These are phyloP conservation scores for Pseudorhiza aurosa DNA, from an alignment of 30 jellyfish, hydroid and myxozoan species.

Conservation along the genomic window DNA sequence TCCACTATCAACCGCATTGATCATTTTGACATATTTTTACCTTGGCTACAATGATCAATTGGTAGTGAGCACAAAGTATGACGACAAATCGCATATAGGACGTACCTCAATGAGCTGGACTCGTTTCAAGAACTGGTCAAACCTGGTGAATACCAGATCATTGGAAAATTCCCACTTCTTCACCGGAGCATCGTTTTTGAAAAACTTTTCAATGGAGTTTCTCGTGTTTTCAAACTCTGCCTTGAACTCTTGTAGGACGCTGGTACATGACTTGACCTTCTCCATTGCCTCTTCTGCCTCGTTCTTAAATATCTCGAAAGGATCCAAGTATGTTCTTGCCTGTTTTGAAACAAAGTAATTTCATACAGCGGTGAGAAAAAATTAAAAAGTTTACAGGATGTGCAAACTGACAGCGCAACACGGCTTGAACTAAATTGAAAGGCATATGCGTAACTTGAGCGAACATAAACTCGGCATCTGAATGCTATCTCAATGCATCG, in stretches of 20 bases:
- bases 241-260: conserved; percentile 67
- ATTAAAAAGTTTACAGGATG: no score
- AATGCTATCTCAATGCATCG: no score
- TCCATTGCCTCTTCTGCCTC: conserved; percentile 92
- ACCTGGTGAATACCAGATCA: conserved; percentile 89
- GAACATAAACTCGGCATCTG: no score
- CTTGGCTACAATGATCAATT: not conserved
- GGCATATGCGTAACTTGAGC: no score
- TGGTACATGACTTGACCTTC: conserved; percentile 57
- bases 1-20: no score
- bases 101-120: conserved; percentile 80
- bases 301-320: conserved; percentile 82
- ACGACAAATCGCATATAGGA: no score
- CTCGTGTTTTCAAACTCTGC: conserved; percentile 85
- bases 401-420: no score
- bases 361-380: not conserved
- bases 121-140: conserved; percentile 78
- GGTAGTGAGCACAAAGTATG: not conserved
- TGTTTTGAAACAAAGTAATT: not conserved
- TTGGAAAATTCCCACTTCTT: conserved; percentile 91
- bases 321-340: conserved; percentile 91
- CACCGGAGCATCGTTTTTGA: conserved; percentile 60
- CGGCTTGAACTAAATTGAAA: no score
- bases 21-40: no score
- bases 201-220: conserved; percentile 60